Conservation (phyloP, 2,797 vertebrate species). For the Sibirionetta formosa region DNA sequence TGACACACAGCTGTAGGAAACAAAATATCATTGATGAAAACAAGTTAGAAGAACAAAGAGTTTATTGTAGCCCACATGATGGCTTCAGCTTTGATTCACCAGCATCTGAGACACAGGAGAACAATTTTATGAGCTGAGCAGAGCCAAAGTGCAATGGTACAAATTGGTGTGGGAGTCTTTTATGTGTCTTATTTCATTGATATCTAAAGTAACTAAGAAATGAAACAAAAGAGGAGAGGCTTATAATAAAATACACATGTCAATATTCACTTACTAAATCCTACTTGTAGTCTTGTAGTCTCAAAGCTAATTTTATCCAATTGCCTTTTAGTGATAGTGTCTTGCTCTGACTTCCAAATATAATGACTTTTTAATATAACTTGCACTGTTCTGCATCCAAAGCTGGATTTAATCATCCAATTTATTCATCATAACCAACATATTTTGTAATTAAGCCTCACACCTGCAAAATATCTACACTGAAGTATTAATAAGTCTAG, state of each 20-base stretch:
- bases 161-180: slow-evolving; percentile 65
- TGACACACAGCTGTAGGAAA: slow-evolving; percentile 53
- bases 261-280: slow-evolving; percentile 77
- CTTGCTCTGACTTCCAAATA: slow-evolving; percentile 74
- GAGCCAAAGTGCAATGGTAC: slow-evolving; percentile 23
- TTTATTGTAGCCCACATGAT: slow-evolving; percentile 53
- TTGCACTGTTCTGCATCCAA: slow-evolving; percentile 71
- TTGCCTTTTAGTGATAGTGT: slow-evolving; percentile 78
- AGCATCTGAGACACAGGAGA: slow-evolving; percentile 43
- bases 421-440: slow-evolving; percentile 69
- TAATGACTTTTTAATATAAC: slow-evolving; percentile 82
- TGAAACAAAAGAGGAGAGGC: not conserved
- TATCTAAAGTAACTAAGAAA: slow-evolving; percentile 59
- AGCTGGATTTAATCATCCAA: slow-evolving; percentile 71
- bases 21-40: slow-evolving; percentile 65
- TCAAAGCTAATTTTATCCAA: slow-evolving; percentile 79
- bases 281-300: slow-evolving; percentile 75
- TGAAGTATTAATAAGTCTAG: slow-evolving; percentile 25
- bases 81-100: slow-evolving; percentile 69
- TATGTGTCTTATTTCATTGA: slow-evolving; percentile 29
- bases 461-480: slow-evolving; percentile 14
- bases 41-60: slow-evolving; percentile 65
- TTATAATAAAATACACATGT: slow-evolving; percentile 75
- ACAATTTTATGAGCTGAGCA: slow-evolving; percentile 35
- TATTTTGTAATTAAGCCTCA: slow-evolving; percentile 68